Percentiles rank a stretch among this genome's conserved stretches.
Evolutionary conservation across 2,113 vertebrate genomes (phyloP).

Genomic region (Macquaria australasica): DNA sequence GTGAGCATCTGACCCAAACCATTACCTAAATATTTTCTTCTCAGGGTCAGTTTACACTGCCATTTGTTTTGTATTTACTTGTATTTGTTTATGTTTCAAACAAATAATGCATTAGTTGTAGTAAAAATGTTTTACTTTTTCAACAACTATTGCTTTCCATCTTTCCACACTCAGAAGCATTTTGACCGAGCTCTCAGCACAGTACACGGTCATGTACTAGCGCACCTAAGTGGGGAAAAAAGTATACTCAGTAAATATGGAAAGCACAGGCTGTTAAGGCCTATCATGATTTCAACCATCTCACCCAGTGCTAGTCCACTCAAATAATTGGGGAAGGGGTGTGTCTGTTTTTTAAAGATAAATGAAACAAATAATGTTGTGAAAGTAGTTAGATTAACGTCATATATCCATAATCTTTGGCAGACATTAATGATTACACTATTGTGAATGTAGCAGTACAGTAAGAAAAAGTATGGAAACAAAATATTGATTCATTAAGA

Average conservation of each 20-base stretch:
- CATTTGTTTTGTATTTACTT: background rate
- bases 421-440: background rate
- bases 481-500: background rate
- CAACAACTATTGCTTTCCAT: background rate
- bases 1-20: slow-evolving; percentile 87
- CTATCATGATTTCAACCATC: background rate
- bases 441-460: background rate
- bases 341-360: background rate
- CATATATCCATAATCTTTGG: background rate
- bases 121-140: background rate
- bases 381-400: background rate
- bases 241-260: background rate
- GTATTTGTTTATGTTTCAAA: background rate
- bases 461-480: background rate
- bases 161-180: background rate
- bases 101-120: background rate
- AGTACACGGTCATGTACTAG: background rate
- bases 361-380: background rate
- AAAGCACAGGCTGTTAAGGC: background rate
- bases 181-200: background rate
- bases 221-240: background rate
- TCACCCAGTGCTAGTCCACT: background rate
- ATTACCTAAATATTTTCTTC: background rate
- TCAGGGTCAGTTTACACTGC: background rate
- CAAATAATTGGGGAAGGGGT: no score